Base-by-base conservation (phyloP, 2,888 invertebrate genomes). In the Dione juno region DNA sequence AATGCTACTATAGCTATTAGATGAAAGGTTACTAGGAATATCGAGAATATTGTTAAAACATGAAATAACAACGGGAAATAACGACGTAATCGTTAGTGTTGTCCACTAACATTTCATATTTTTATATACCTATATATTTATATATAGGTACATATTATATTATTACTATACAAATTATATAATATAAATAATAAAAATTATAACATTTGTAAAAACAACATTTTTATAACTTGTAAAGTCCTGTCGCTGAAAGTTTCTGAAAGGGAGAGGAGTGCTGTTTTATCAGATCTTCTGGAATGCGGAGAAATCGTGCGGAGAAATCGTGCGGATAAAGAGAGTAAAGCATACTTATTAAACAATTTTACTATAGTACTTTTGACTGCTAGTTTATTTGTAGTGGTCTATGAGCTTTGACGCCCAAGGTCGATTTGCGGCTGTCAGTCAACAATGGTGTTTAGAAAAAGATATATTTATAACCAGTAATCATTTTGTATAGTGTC, bases 391-490 rank as follows among this genome's bases (percentile, higher is more conserved):
- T 52, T 65, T 65, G 21, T 64, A 50, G 48, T 63, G 35, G 8
- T 19, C 50, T 19, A 19, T 19, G 50, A 50, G 50, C 50, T 50
- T 50, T 50, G 19, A 50, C 19, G n/a, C 37, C 37, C 76, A 71
- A 76, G 74, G 76, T 70, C 69, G 43, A 19, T 41, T 35, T 64
- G 68, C 70, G 71, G 53, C 54, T 71, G 58, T 72, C 67, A 67
- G 68, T 70, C 74, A 74, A 70, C 68, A 74, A 70, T 70, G 54
- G 64, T 58, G 66, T 71, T 37, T 69, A 67, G 64, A 69, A 69
- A 66, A 66, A 69, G 37, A 19, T 14, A 13, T 37, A 21, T 61
- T 21, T 63, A 45, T 52, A 63, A 58, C 19, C 48, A 50, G 16
- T 58, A 65, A 50, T 41, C 7, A 35, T 54, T 35, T 50, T 19